Evolutionary conservation across 1,140 invertebrate genomes (phyloP).

Genomic region (Microplitis demolitor): DNA sequence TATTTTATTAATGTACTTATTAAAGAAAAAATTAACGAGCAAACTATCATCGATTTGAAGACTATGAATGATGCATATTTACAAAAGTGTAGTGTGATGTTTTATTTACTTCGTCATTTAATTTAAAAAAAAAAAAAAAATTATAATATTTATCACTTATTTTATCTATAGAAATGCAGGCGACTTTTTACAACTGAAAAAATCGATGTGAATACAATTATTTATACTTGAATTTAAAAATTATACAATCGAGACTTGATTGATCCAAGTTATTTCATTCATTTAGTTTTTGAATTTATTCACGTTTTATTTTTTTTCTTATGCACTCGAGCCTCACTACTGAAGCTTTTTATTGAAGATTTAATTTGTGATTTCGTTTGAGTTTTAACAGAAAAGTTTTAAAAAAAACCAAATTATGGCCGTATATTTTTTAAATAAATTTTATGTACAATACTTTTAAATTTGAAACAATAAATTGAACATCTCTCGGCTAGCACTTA

Average conservation of each 20-base stretch:
- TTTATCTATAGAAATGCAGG: conserved; percentile 21
- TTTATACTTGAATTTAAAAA: conserved; percentile 8
- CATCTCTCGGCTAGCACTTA: conserved; percentile 55
- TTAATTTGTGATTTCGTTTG: conserved; percentile 30
- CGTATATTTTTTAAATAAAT: conserved; percentile 30
- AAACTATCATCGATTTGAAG: conserved; percentile 13
- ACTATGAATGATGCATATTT: conserved; percentile 22
- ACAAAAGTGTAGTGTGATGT: conserved; percentile 22
- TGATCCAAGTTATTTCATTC: background rate
- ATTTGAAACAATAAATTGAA: conserved; percentile 33
- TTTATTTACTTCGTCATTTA: background rate
- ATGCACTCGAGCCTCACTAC: conserved; percentile 15
- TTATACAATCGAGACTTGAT: conserved; percentile 14
- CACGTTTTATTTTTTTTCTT: background rate
- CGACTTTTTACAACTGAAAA: conserved; percentile 18
- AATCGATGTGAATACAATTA: conserved; percentile 14
- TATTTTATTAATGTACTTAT: background rate
- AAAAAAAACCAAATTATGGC: conserved; percentile 7
- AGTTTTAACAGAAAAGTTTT: background rate
- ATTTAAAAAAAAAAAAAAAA: too few relatives aligned
- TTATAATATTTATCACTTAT: background rate
- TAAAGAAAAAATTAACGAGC: background rate
- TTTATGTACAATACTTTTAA: too few relatives aligned
- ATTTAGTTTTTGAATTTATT: background rate
- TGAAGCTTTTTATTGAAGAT: background rate